Base-by-base conservation (phyloP, 2,113 vertebrate genomes). In the Typhlomys cinereus region DNA sequence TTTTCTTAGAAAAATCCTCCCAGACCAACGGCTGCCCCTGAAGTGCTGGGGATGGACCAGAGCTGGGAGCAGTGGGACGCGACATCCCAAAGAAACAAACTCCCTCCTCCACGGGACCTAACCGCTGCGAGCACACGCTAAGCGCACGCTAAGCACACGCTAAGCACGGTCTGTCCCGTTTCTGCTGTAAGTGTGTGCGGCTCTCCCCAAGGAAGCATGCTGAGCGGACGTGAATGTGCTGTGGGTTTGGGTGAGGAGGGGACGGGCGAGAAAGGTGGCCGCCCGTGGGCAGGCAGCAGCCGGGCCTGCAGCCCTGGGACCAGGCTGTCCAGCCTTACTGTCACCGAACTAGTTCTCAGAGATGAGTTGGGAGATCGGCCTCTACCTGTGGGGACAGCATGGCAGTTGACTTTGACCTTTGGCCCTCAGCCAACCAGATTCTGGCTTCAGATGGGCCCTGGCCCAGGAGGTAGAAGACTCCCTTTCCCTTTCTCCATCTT, bases 391-490 rank as follows among this genome's bases (percentile, higher is more conserved):
- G 39, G 36, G 23, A n/a, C 31, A n/a, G 52, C 39, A 25, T 27
- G 50, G 1, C 41, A n/a, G 8, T n/a, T n/a, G n/a, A n/a, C n/a
- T n/a, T 20, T 5, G 11, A 46, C 48, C 25, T 61, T 39, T 0
- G 36, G 46, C 8, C 4, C 12, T 44, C 17, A 10, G 8, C 29
- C 15, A 52, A 54, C n/a, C 23, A 54, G 75, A 64, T 14, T 0
- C 69, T 0, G 18, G 23, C 62, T 31, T 29, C 46, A 18, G 17
- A 67, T 12, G 54, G 62, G 8, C 50, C 11, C 11, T 2, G 1
- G 59, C 4, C 17, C 10, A 5, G 44, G 21, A n/a, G 31, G 21
- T 4, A 2, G 0, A 0, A 0, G 1, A 7, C 7, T 4, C 0
- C 23, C n/a, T n/a, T 21, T 21, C 66, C 39, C 27, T n/a, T n/a